Base-by-base conservation (phyloP, 2,113 vertebrate genomes). In the Elgaria multicarinata region DNA sequence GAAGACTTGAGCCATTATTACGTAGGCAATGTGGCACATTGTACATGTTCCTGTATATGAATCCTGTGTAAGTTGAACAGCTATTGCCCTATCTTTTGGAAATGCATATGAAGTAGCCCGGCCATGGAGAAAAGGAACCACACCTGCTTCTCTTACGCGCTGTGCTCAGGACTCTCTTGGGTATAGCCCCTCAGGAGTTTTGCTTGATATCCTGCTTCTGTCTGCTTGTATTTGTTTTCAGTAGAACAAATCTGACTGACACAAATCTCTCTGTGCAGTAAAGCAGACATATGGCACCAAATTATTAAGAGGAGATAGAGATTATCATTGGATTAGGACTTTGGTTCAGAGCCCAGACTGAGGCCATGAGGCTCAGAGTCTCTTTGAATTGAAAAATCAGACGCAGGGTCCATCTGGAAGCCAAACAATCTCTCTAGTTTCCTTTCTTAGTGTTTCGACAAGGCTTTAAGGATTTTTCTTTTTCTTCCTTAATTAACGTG, bases 211-310 rank as follows among this genome's bases (percentile, higher is more conserved):
- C n/a, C 55, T 46, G 42, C 53, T 76, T 58, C 71, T 82, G 87
- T 36, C 6, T 12, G 69, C 69, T 93, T 93, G 36, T 92, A 86
- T 84, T 85, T 92, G n/a, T 71, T 46, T 85, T 84, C 78, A 84
- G 55, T 0, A 3, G 90, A 80, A 80, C 66, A 90, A 86, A 90
- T 89, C 91, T 91, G 85, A 62, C 89, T 82, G 86, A 87, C 91
- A 93, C 93, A 90, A 93, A 87, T 95, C 83, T 93, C 80, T 84
- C 83, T 79, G 6, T 22, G 6, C 81, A 91, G 76, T 88, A 92
- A 80, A 33, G 89, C 79, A 92, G 86, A 90, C 92, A 95, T 93
- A 94, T 83, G 91, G 93, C 92, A 92, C 62, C 91, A 96, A 96
- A 90, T 95, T 83, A 77, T 66, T 82, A 88, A 92, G 92, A 86